A percentile compares a stretch with the other conserved stretches of the same genome.
These are phyloP conservation scores for Agrypnus murinus DNA, from an alignment of 2,888 invertebrate species.

Conservation along the genomic window DNA sequence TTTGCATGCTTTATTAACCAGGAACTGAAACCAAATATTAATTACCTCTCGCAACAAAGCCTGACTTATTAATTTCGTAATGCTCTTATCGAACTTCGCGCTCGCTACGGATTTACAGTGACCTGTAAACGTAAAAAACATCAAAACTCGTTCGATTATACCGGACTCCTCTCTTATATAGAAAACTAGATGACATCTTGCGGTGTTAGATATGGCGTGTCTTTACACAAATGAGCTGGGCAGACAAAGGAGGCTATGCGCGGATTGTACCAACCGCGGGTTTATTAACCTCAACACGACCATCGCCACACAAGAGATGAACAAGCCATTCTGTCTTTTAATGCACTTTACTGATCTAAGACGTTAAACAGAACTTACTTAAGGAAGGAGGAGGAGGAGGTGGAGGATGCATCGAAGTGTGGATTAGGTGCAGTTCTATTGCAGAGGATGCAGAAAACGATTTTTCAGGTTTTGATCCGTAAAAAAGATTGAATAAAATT, in stretches of 20 bases:
- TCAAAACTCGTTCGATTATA: conserved; percentile 47
- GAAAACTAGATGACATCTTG: conserved; percentile 44
- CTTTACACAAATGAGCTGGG: conserved; percentile 49
- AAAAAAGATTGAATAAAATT: too few species aligned
- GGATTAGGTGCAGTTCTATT: conserved; percentile 1
- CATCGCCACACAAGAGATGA: conserved; percentile 46
- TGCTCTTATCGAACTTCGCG: conserved; percentile 5
- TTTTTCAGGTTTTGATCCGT: too few species aligned
- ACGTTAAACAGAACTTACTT: conserved; percentile 18
- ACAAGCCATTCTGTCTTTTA: conserved; percentile 44
- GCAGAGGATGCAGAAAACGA: background rate
- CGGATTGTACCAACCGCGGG: conserved; percentile 40
- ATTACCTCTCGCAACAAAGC: too few species aligned
- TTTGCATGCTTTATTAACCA: too few species aligned
- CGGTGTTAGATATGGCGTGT: conserved; percentile 47
- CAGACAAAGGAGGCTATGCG: conserved; percentile 50
- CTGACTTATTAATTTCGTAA: background rate
- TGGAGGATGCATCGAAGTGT: conserved; percentile 16
- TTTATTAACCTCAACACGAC: conserved; percentile 45
- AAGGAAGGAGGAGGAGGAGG: conserved; percentile 37
- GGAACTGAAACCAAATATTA: too few species aligned
- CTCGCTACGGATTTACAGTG: conserved; percentile 37
- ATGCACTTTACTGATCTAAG: conserved; percentile 49
- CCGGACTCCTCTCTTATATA: conserved; percentile 27
- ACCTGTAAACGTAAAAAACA: conserved; percentile 45